A percentile compares a stretch with the other conserved stretches of the same genome.
Conservation (phyloP, 2,888 invertebrate species). For the Furcula furcula region DNA sequence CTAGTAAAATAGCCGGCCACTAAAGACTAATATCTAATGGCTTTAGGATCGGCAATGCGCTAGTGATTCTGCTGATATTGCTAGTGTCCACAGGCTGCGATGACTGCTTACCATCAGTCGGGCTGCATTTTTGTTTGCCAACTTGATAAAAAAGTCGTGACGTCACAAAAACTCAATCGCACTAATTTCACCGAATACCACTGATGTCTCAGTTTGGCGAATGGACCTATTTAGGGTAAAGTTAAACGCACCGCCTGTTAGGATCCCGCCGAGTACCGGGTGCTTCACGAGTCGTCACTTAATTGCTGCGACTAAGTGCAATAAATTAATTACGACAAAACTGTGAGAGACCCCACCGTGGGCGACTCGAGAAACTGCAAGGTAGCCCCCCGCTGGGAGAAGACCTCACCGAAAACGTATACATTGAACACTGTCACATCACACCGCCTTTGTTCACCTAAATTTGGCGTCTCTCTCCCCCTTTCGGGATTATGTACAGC, state of each 20-base stretch:
- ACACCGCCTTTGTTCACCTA: slow-evolving; percentile 69
- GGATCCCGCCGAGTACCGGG: slow-evolving; percentile 46
- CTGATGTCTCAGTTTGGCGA: slow-evolving; percentile 76
- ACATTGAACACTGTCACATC: slow-evolving; percentile 57
- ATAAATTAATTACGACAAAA: slow-evolving; percentile 79
- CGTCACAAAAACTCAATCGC: slow-evolving; percentile 61
- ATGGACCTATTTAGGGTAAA: slow-evolving; percentile 65
- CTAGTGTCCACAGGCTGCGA: no score
- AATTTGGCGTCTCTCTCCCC: slow-evolving; percentile 57
- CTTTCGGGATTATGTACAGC: slow-evolving; percentile 23
- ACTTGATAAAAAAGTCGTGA: no score
- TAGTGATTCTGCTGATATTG: no score
- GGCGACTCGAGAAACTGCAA: slow-evolving; percentile 48
- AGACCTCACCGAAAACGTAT: slow-evolving; percentile 60
- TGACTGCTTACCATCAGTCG: no score
- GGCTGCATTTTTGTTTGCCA: no score
- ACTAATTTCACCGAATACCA: slow-evolving; percentile 48
- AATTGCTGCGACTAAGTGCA: slow-evolving; percentile 48
- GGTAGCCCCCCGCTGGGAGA: slow-evolving; percentile 62
- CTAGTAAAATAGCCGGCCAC: no score
- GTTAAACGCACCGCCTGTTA: slow-evolving; percentile 70
- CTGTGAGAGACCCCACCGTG: slow-evolving; percentile 59
- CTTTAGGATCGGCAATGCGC: no score
- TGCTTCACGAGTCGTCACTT: slow-evolving; percentile 45
- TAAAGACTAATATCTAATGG: no score